phyloP scores from a whole-genome alignment of 2,797 vertebrate species.

The Microhierax caerulescens region DNA sequence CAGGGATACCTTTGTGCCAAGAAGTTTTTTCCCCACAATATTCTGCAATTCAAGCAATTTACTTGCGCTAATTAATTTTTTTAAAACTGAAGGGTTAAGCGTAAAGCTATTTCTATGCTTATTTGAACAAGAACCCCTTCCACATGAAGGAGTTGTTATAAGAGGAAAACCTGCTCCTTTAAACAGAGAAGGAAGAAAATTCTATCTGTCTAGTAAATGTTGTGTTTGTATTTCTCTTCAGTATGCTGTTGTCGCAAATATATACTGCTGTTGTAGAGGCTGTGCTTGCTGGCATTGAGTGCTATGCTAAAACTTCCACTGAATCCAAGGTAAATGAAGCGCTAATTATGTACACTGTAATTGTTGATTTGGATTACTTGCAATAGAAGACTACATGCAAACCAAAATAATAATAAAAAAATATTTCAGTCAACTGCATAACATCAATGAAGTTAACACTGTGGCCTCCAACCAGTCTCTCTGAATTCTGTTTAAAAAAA shows the following conservation, averaged over 20 bases:
- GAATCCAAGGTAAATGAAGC: constrained; percentile 83
- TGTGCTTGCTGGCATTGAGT: constrained; percentile 91
- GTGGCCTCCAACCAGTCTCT: neutral
- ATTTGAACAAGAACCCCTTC: neutral
- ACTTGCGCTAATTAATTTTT: neutral
- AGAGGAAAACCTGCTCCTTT: neutral
- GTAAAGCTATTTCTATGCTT: neutral
- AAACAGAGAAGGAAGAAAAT: neutral
- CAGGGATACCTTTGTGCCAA: neutral
- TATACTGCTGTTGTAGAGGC: constrained; percentile 90
- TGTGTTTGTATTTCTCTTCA: constrained; percentile 73
- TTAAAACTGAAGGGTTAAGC: neutral
- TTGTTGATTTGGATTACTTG: constrained; percentile 37
- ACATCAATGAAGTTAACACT: rapidly evolving
- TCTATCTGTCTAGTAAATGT: constrained; percentile 50
- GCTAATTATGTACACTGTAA: neutral
- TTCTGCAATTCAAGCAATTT: neutral
- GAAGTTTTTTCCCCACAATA: neutral
- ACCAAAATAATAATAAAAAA: neutral
- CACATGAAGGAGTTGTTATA: neutral
- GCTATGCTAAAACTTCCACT: constrained; percentile 87
- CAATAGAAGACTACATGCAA: neutral
- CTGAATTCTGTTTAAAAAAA: neutral
- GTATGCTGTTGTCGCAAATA: constrained; percentile 88
- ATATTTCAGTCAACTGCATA: rapidly evolving